Percentiles rank a stretch among this genome's conserved stretches.
Evolutionary conservation across 2,113 vertebrate genomes (phyloP).

Genomic region (Sander vitreus): DNA sequence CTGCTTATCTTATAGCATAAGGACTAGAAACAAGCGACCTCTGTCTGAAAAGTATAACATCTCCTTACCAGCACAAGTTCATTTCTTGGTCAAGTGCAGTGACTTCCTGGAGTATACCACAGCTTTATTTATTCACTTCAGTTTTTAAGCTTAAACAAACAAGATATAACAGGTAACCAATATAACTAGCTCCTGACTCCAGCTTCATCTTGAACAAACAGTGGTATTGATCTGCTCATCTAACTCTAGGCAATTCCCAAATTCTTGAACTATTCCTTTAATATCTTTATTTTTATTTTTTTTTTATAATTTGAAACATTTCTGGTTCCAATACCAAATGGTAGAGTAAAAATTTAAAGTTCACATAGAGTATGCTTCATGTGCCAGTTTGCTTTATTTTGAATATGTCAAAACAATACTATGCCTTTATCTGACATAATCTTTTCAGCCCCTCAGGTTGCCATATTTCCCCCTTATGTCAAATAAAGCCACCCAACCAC

Average conservation of each 20-base stretch:
- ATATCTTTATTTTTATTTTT: neutral
- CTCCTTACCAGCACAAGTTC: too few species aligned
- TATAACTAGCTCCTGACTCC: neutral
- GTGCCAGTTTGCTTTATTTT: slow-evolving; percentile 17
- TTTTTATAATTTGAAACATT: neutral
- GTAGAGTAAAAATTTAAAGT: slow-evolving; percentile 1
- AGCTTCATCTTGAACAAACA: neutral
- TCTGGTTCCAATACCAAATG: neutral
- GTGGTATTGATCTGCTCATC: too few species aligned
- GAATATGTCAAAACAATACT: slow-evolving; percentile 1
- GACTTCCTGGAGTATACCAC: too few species aligned
- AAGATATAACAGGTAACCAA: too few species aligned
- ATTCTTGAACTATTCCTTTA: neutral
- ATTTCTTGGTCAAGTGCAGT: too few species aligned
- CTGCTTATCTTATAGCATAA: too few species aligned
- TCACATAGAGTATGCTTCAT: neutral
- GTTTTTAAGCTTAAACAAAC: too few species aligned
- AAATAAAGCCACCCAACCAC: slow-evolving; percentile 35
- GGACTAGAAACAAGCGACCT: too few species aligned
- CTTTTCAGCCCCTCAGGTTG: neutral
- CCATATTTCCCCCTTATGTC: slow-evolving; percentile 22
- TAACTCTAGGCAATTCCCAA: neutral
- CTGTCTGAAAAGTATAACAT: too few species aligned
- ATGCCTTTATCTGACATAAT: slow-evolving; percentile 26
- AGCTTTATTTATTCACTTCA: too few species aligned